phyloP scores from a whole-genome alignment of 2,888 invertebrate species.

The Lathronympha strigana region DNA sequence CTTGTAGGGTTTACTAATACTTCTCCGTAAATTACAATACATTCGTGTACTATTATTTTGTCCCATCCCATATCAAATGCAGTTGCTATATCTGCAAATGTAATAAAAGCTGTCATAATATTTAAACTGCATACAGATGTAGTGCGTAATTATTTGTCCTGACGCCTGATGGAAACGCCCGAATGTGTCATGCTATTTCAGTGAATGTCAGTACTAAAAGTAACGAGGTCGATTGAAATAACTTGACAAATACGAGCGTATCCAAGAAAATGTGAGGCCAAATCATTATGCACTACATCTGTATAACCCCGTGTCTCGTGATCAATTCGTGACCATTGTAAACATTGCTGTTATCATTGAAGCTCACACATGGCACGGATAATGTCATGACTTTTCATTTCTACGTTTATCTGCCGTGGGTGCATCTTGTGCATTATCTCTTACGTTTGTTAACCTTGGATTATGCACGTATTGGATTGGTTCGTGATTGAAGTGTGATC shows the following conservation, averaged over 20 bases:
- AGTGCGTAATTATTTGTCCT: no score
- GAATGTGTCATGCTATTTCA: no score
- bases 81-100: not conserved
- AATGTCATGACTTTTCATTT: conserved; percentile 11
- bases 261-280: no score
- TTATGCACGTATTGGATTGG: not conserved
- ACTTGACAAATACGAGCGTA: no score
- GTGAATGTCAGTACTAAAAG: no score
- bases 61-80: not conserved
- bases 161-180: no score
- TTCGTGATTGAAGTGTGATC: conserved; percentile 14
- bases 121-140: conserved; percentile 10
- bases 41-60: not conserved
- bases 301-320: no score
- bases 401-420: not conserved
- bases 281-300: no score
- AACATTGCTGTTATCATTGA: not conserved
- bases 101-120: conserved; percentile 1
- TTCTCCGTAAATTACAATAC: no score
- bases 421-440: no score
- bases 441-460: not conserved
- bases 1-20: no score
- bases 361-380: not conserved
- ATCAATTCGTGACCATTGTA: not conserved
- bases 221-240: no score